These are phyloP conservation scores for Eurytoma californica DNA, from an alignment of 2,888 invertebrate genomes.

Conservation along the genomic window DNA sequence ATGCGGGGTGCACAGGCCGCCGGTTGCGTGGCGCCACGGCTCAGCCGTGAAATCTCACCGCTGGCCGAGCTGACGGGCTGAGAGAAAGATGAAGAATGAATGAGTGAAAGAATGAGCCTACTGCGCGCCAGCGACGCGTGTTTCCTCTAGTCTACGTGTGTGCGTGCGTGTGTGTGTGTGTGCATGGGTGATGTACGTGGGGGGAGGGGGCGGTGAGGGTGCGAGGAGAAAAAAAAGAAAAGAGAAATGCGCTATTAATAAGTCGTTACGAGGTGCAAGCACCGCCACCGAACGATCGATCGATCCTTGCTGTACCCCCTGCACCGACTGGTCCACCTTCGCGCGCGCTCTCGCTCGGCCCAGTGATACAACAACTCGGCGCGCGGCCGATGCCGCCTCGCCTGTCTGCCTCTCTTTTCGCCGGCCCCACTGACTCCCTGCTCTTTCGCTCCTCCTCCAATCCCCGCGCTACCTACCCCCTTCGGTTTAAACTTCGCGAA, in stretches of 20 bases:
- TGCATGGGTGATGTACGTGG: background rate
- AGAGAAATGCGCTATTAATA: slow-evolving; percentile 62
- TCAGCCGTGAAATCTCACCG: slow-evolving; percentile 5
- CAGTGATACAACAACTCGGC: no score
- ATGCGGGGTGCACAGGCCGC: background rate
- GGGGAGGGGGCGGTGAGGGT: no score
- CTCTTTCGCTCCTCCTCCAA: no score
- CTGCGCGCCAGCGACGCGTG: background rate
- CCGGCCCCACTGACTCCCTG: no score
- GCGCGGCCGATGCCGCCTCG: background rate
- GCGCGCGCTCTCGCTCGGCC: no score
- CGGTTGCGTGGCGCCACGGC: background rate
- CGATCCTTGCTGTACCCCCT: slow-evolving; percentile 44
- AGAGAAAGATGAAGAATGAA: slow-evolving; percentile 23
- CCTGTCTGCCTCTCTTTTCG: background rate
- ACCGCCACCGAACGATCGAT: slow-evolving; percentile 63
- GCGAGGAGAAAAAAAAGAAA: background rate
- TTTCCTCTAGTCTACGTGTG: no score
- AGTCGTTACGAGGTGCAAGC: slow-evolving; percentile 56
- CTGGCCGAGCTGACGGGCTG: slow-evolving; percentile 19
- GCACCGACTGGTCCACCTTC: background rate
- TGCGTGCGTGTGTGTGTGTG: background rate
- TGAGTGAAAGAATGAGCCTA: slow-evolving; percentile 1
- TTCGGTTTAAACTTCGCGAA: no score
- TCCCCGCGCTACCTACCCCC: no score